phyloP scores from a whole-genome alignment of 2,888 invertebrate species.

The Himalopsyche kuldschensis region DNA sequence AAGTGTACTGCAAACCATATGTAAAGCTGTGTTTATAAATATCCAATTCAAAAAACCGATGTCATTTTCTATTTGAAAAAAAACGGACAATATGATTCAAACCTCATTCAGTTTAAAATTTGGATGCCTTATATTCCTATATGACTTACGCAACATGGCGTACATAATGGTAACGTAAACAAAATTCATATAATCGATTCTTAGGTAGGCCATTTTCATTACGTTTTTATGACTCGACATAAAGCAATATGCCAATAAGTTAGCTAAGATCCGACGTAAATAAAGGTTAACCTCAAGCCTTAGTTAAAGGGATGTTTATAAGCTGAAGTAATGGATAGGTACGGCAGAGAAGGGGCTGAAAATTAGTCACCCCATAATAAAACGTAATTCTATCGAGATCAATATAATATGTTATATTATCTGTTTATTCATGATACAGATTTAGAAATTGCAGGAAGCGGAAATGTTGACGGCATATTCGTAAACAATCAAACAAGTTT shows the following conservation, averaged over 20 bases:
- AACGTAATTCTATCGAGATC: not conserved
- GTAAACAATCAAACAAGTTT: too few relatives aligned
- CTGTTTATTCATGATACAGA: too few relatives aligned
- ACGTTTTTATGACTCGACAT: not conserved
- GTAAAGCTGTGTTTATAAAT: too few relatives aligned
- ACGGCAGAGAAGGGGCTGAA: not conserved
- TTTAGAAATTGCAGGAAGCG: too few relatives aligned
- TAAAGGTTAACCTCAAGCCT: not conserved
- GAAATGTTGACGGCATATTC: too few relatives aligned
- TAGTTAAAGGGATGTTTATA: not conserved
- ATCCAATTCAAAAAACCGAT: too few relatives aligned
- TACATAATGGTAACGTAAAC: not conserved
- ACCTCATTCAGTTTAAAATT: too few relatives aligned
- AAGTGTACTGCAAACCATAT: too few relatives aligned
- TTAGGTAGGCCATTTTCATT: not conserved
- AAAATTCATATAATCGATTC: not conserved
- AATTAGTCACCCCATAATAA: not conserved
- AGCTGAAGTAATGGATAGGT: not conserved
- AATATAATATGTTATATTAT: not conserved
- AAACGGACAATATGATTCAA: too few relatives aligned
- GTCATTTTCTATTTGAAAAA: too few relatives aligned
- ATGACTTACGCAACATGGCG: not conserved
- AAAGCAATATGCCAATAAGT: not conserved
- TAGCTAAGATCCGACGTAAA: not conserved
- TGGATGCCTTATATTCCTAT: too few relatives aligned